Evolutionary conservation across 2,888 invertebrate genomes (phyloP), one percentile per base, ranked within the genome.

Genomic region (Cephus spinipes): DNA sequence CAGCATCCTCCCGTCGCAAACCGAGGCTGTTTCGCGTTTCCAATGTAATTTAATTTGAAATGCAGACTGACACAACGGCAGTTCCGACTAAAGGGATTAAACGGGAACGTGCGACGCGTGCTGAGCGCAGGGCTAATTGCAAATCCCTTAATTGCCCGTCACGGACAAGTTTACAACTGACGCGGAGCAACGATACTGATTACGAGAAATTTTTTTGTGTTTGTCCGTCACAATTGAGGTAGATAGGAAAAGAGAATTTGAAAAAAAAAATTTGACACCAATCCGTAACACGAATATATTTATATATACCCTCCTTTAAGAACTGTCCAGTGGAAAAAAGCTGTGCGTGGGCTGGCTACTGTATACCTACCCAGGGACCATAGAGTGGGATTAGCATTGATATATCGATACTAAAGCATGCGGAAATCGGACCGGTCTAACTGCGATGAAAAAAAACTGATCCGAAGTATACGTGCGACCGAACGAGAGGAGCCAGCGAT

Each of bases 11-110:
- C 55, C 15, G 12, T 71, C 31, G 31, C 12, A 71, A 31, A 31
- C 71, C 12, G 15, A 23, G 31, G 71, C 31, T 71, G 71, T 71
- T 71, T 71, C 71, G 71, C 71, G 71, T 71, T 32, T 71, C 76
- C 68, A 85, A 81, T 85, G 88, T 89, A 90, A 90, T 89, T 90
- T 87, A 87, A 89, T 90, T 90, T 89, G 88, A 90, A 90, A 91
- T 90, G 89, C 91, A 90, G 90, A 91, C 90, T 88, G 90, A 89
- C 89, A 83, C 85, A 85, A 79, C 84, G 85, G 85, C 85, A 85
- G 87, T 88, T 87, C 85, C 82, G 85, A 85, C 87, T 88, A 88
- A 90, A 87, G 88, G 88, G 90, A 90, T 91, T 90, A 90, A 90
- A 89, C 83, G 87, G 78, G 84, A 81, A 90, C 91, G 90, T 89